Percentiles rank a stretch among this genome's conserved stretches.
phyloP scores from a whole-genome alignment of 2,113 vertebrate genomes.

The Sebastes fasciatus region DNA sequence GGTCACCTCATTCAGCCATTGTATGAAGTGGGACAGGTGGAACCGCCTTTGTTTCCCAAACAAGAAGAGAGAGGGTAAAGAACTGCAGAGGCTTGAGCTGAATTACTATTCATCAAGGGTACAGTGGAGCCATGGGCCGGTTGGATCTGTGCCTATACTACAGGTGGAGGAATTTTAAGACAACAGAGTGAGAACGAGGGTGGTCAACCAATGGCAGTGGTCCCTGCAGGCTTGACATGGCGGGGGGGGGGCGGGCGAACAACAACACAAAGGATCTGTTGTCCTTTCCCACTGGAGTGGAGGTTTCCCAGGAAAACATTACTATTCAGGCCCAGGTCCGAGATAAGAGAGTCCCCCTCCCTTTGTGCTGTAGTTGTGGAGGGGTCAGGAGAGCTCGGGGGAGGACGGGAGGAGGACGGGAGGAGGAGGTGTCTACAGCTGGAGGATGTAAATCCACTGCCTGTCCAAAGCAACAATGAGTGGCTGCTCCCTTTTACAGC shows the following conservation, averaged over 20 bases:
- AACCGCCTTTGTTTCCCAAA: conserved; percentile 42
- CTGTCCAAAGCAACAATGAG: conserved; percentile 26
- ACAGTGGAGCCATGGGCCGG: conserved; percentile 1
- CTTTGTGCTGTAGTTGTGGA: conserved; percentile 53
- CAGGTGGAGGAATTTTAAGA: conserved; percentile 47
- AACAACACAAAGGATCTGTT: conserved; percentile 69
- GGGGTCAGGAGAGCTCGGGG: conserved; percentile 54
- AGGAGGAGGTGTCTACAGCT: conserved; percentile 53
- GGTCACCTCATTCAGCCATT: conserved; percentile 47
- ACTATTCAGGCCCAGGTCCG: conserved; percentile 46
- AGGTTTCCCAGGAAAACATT: conserved; percentile 67
- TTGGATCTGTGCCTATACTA: not conserved
- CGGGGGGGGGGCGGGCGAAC: conserved; percentile 1
- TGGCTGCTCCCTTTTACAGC: conserved; percentile 13
- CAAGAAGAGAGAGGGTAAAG: conserved; percentile 3
- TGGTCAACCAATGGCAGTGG: conserved; percentile 34
- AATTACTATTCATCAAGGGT: not conserved
- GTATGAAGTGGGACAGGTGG: conserved; percentile 57
- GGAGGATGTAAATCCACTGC: conserved; percentile 59
- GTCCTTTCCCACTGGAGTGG: conserved; percentile 56
- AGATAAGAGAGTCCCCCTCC: conserved; percentile 46
- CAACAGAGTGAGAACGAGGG: not conserved
- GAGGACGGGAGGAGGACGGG: not conserved
- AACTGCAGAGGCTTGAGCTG: not conserved
- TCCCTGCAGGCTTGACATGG: conserved; percentile 24